Evolutionary conservation across 2,888 invertebrate species (phyloP).

Genomic region (Cerastis rubricosa): DNA sequence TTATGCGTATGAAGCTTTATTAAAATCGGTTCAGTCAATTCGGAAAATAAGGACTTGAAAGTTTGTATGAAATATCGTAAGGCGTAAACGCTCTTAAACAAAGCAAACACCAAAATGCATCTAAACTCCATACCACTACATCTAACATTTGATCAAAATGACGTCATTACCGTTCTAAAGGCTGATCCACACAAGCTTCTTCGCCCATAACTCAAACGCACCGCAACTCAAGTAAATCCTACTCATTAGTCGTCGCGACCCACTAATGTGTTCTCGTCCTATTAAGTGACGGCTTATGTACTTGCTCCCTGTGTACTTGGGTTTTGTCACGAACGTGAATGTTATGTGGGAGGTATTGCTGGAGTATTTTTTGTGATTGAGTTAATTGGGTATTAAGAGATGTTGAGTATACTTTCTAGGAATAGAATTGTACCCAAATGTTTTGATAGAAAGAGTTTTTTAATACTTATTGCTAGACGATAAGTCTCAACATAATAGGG

Average conservation of each 20-base stretch:
- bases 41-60: too few species aligned
- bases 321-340: slow-evolving; percentile 48
- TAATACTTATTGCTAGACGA: too few species aligned
- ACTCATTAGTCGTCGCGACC: slow-evolving; percentile 63
- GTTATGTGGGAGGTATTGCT: slow-evolving; percentile 2
- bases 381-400: slow-evolving; percentile 7
- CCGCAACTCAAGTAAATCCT: slow-evolving; percentile 67
- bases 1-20: too few species aligned
- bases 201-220: slow-evolving; percentile 66
- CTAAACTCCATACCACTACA: slow-evolving; percentile 34
- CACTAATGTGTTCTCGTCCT: slow-evolving; percentile 65
- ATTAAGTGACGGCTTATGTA: slow-evolving; percentile 67
- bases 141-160: slow-evolving; percentile 58
- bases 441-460: too few species aligned
- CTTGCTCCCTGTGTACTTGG: slow-evolving; percentile 22
- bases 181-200: slow-evolving; percentile 62
- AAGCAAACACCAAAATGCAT: slow-evolving; percentile 15
- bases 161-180: slow-evolving; percentile 61
- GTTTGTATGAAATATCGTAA: too few species aligned
- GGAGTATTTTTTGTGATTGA: slow-evolving; percentile 7
- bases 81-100: too few species aligned
- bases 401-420: background rate
- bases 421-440: background rate
- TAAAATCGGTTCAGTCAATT: too few species aligned
- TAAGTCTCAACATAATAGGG: too few species aligned